Base-by-base conservation (phyloP, 2,113 vertebrate species). In the Rhynchomys soricoides region DNA sequence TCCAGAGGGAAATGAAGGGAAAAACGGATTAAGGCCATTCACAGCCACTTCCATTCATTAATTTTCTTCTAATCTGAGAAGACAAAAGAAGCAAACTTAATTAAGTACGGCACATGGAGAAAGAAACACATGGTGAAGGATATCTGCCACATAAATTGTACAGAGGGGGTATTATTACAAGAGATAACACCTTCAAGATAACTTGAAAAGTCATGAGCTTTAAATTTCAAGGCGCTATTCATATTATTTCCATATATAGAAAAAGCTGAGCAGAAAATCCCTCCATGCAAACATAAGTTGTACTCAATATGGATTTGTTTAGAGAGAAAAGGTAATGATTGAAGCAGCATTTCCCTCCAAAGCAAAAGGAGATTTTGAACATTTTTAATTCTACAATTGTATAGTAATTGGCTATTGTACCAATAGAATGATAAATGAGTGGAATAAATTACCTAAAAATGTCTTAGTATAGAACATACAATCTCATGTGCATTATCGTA, bases 1-100 rank as follows among this genome's bases (percentile, higher is more conserved):
- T 94, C 97, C 6, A 91, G 21, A 37, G 40, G 4, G 17, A 40
- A 26, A 66, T 88, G 73, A 93, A 79, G 50, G 31, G 4, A 57
- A 66, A 70, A 95, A 4, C 15, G 96, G 5, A 70, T 34, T 22
- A n/a, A 70, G 19, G n/a, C 45, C 92, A 97, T 55, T 70, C 92
- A 95, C 12, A 40, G 70, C 62, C 59, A 75, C n/a, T 90, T 97
- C 95, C 95, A 81, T 81, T 94, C 88, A 37, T 86, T 86, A 74
- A 50, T 70, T 97, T 97, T 97, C 97, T 71, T 93, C 57, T 94
- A 95, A 97, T 62, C 57, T 79, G 31, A 97, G 95, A 97, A 73
- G n/a, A 57, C 92, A 96, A 90, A 97, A 97, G 96, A 97, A 97
- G 93, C 59, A 64, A 93, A 97, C 29, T 95, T 96, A 97, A 86